Percentiles rank a stretch among this genome's conserved stretches.
These are phyloP conservation scores for Chitala chitala DNA, from an alignment of 2,113 vertebrate genomes.

Conservation along the genomic window DNA sequence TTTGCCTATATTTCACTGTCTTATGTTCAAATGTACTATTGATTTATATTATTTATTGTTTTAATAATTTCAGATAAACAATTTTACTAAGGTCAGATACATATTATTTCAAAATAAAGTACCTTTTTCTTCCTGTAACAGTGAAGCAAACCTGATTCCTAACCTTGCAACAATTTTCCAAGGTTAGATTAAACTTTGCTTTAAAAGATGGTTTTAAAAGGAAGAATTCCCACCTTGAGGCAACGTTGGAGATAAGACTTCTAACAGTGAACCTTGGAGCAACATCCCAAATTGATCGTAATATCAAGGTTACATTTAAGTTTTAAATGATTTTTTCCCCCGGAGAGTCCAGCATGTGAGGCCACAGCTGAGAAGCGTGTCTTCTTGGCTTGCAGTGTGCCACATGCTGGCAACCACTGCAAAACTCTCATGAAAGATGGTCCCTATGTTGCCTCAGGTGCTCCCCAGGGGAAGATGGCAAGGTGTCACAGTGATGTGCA, in stretches of 20 bases:
- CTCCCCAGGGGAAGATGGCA: too few relatives aligned
- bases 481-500: too few relatives aligned
- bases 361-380: background rate
- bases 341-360: background rate
- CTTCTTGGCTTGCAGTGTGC: too few relatives aligned
- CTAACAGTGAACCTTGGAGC: background rate
- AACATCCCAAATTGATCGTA: background rate
- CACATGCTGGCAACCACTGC: too few relatives aligned
- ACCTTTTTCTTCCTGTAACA: background rate
- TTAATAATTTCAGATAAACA: too few relatives aligned
- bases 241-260: background rate
- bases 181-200: constrained; percentile 18
- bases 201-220: background rate
- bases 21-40: too few relatives aligned
- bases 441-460: too few relatives aligned
- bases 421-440: too few relatives aligned
- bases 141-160: constrained; percentile 3
- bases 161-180: background rate
- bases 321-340: background rate
- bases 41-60: background rate
- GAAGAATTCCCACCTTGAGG: background rate
- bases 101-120: background rate
- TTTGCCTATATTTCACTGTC: too few relatives aligned
- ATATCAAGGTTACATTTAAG: constrained; percentile 6
- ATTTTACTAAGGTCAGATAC: background rate